Base-by-base conservation (phyloP, 2,113 vertebrate genomes). In the Rissa tridactyla region DNA sequence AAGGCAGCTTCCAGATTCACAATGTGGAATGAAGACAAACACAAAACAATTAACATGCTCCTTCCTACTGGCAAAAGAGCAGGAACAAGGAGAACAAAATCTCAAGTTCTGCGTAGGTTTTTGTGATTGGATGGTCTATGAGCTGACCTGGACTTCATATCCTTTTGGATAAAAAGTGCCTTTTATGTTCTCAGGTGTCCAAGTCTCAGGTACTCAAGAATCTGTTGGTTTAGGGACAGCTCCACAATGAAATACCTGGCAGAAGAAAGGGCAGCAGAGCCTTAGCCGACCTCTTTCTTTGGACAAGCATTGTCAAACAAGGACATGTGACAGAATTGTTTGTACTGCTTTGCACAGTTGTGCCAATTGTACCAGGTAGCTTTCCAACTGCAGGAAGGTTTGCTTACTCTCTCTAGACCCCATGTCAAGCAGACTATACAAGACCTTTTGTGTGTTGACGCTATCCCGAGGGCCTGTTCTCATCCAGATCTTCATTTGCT, bases 261-360 rank as follows among this genome's bases (percentile, higher is more conserved):
- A 81, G 22, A 86, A 18, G 9, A 94, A 92, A 95, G 95, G 76
- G 76, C 80, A 92, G 3, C 22, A 0, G 1, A 86, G 80, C 29
- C 86, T 86, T 86, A 84, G 51, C 42, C 94, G 96, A 96, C 95
- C 95, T 94, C 61, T 49, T 82, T 68, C 83, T 40, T 91, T 57
- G 81, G 52, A 82, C 91, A 94, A 89, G 61, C 83, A 95, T 91
- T 91, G 86, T 92, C n/a, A 75, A 57, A 44, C 15, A 57, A 65
- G 18, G 55, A 87, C 44, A 7, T 88, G 72, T 68, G 83, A 78
- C 72, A 81, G 65, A 94, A 75, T 44, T 68, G 61, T 92, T 96
- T 40, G 57, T 55, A 68, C 44, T 76, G 42, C 65, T 92, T 87
- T 89, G 47, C 61, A 84, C 72, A 96, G 69, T 81, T 96, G 69